These are phyloP conservation scores for Tuta absoluta DNA, from an alignment of 2,888 invertebrate genomes.

Conservation along the genomic window DNA sequence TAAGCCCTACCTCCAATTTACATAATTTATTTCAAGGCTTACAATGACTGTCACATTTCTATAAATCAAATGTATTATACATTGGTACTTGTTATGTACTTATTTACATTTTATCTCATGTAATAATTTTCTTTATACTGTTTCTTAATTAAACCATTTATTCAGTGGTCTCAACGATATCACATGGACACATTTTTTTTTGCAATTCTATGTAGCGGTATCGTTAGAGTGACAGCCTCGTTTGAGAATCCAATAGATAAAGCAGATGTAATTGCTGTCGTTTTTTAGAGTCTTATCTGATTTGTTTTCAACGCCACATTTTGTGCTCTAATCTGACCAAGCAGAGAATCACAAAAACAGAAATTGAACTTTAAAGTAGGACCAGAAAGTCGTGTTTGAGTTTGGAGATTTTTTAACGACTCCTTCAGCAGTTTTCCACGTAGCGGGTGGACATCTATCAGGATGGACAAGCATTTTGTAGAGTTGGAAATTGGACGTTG, in stretches of 20 bases:
- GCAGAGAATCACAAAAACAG: constrained; percentile 31
- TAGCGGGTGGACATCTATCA: constrained; percentile 70
- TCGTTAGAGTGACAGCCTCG: constrained; percentile 50
- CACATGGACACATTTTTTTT: constrained; percentile 52
- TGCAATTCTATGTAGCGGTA: constrained; percentile 56
- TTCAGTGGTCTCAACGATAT: no score
- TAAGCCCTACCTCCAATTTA: no score
- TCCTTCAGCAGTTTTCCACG: constrained; percentile 43
- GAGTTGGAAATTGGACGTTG: constrained; percentile 72
- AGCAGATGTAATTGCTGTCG: constrained; percentile 71
- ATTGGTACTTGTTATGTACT: no score
- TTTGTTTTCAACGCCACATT: constrained; percentile 58
- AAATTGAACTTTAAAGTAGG: constrained; percentile 40
- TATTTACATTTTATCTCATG: no score
- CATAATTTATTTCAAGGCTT: no score
- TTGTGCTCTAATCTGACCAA: constrained; percentile 50
- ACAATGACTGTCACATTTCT: no score
- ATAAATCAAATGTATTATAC: no score
- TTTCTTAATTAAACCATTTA: no score
- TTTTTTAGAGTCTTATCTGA: constrained; percentile 78
- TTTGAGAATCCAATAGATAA: constrained; percentile 61
- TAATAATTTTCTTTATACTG: no score
- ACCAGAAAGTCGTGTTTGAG: constrained; percentile 16
- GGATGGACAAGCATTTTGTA: constrained; percentile 76
- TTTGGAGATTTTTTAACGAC: constrained; percentile 27